Base-by-base conservation (phyloP, 2,888 invertebrate species). In the Bedellia somnulentella region DNA sequence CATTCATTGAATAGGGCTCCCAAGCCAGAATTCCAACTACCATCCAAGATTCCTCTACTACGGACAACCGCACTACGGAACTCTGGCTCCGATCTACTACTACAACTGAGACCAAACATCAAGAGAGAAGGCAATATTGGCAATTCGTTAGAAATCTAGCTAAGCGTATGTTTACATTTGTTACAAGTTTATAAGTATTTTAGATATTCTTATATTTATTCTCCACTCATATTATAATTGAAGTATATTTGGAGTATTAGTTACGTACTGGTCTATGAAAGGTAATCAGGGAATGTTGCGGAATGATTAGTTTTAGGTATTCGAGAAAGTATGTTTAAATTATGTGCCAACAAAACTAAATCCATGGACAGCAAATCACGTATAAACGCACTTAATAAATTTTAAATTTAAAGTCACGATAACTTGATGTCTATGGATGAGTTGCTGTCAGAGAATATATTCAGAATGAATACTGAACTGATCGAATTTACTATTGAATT, bases 1-100 rank as follows among this genome's bases (percentile, higher is more conserved):
- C 57, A 91, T 92, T 63, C 91, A 92, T 80, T 91, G 88, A 79
- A 64, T 59, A 62, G 60, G 54, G 63, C 59, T 58, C 44, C 57
- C 60, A 47, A 53, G 66, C 55, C 62, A 55, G 61, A 41, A 29
- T 42, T 44, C 59, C 48, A 37, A 38, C 32, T 31, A 28, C 31
- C 26, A 22, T 31, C 17, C 31, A 24, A 18, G 24, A 6, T 44
- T 36, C 49, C 44, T 47, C 44, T 41, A 47, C n/a, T n/a, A 43
- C 49, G 40, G 45, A 44, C 56, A 44, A 42, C 57, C 60, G 54
- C 66, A 48, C 37, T 55, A 57, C 52, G 54, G 59, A 44, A 51
- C 48, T 52, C 64, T 61, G 61, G 60, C 66, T 55, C 68, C 66
- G 49, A 54, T 66, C 45, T 66, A 57, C 46, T 66, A 49, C 57